phyloP scores from a whole-genome alignment of 2,113 vertebrate genomes.

The Verasper variegatus region DNA sequence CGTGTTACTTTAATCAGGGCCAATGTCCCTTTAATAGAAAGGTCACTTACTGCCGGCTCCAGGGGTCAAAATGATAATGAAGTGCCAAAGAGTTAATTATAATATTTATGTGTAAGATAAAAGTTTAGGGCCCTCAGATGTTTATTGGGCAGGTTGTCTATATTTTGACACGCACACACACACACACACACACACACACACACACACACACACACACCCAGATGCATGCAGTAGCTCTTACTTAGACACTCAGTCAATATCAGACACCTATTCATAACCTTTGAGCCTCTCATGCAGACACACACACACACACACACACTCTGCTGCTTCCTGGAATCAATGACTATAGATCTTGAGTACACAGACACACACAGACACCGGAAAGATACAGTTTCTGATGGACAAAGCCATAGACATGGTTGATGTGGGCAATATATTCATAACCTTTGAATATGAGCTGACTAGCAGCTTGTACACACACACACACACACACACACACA shows the following conservation, averaged over 20 bases:
- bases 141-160: conserved; percentile 18
- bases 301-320: conserved; percentile 1
- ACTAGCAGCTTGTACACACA: conserved; percentile 5
- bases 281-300: conserved; percentile 32
- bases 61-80: conserved; percentile 51
- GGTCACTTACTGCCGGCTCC: conserved; percentile 35
- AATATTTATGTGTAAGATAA: conserved; percentile 41
- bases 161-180: not conserved
- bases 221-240: conserved; percentile 12
- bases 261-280: conserved; percentile 55
- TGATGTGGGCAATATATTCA: conserved; percentile 34
- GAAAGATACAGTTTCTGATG: conserved; percentile 10
- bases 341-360: conserved; percentile 24
- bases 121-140: conserved; percentile 42
- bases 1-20: conserved; percentile 24
- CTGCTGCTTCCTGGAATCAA: conserved; percentile 27
- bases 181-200: not conserved
- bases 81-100: conserved; percentile 50
- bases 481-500: conserved; percentile 1
- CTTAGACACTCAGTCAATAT: conserved; percentile 37
- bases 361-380: not conserved
- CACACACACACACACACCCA: not conserved
- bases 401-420: not conserved
- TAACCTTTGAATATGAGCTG: conserved; percentile 55
- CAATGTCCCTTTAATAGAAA: conserved; percentile 29